phyloP scores from a whole-genome alignment of 2,113 vertebrate genomes.

The Ginglymostoma cirratum region DNA sequence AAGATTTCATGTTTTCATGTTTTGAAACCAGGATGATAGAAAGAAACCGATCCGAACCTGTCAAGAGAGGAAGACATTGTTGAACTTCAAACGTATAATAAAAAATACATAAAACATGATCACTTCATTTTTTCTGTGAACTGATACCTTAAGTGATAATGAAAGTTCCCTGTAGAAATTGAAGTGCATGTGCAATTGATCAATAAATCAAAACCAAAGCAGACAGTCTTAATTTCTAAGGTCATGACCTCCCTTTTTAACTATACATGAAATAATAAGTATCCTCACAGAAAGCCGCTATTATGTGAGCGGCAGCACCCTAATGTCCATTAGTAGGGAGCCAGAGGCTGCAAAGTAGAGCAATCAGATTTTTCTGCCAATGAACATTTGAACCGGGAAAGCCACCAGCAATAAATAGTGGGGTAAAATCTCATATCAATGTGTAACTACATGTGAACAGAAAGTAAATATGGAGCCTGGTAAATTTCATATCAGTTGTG shows the following conservation, averaged over 20 bases:
- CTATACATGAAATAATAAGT: slow-evolving; percentile 9
- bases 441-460: background rate
- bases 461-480: background rate
- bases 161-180: slow-evolving; percentile 21
- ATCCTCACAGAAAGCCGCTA: background rate
- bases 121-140: slow-evolving; percentile 38
- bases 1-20: background rate
- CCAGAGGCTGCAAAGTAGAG: background rate
- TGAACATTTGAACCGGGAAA: background rate
- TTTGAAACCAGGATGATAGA: background rate
- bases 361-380: background rate
- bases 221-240: slow-evolving; percentile 16
- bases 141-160: slow-evolving; percentile 31
- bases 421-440: background rate
- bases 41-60: too few species aligned
- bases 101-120: slow-evolving; percentile 28
- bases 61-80: background rate
- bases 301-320: background rate
- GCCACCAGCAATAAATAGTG: background rate
- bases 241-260: slow-evolving; percentile 14
- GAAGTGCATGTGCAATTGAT: slow-evolving; percentile 22
- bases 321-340: slow-evolving; percentile 17
- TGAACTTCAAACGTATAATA: background rate
- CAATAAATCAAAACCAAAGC: slow-evolving; percentile 9
- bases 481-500: background rate